Base-by-base conservation (phyloP, 2,797 vertebrate species). In the Phalloptychus januarius region DNA sequence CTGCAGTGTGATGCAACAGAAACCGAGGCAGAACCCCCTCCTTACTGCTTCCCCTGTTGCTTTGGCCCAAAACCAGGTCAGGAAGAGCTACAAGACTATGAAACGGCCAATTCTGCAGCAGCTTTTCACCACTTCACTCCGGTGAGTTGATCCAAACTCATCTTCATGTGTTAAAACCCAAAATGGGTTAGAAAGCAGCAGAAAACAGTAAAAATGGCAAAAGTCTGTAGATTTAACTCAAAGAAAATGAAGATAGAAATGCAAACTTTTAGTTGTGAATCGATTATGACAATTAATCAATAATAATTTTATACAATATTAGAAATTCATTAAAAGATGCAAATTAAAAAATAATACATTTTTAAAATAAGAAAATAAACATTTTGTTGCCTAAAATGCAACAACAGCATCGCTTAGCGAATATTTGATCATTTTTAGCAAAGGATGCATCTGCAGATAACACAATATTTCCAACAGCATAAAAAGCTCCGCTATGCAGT, bases 1-100 rank as follows among this genome's bases (percentile, higher is more conserved):
- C 92, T 86, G 91, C 91, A 85, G 78, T 90, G 89, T 89, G 89
- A 94, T 86, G 92, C 90, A 83, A 94, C 90, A 79, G 91, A 6
- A 88, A 93, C 92, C 78, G 74, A 82, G 80, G 46, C 92, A 88
- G 78, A 93, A 40, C 15, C 38, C 67, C 83, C 82, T 81, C 81
- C 89, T 56, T 65, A 12, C 63, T 20, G n/a, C 63, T 11, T 67
- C 63, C 63, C 36, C 20, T 50, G 76, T 56, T 40, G 76, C 73
- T 74, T 71, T 78, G 85, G 88, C 73, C 0, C 1, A 23, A 78
- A 69, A 85, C 86, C 83, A 79, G 45, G 61, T 52, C 75, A 48
- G 78, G 65, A 75, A 88, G 81, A 28, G 46, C 50, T 77, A 75
- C 72, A 63, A 72, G 48, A 74, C 79, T 82, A 81, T 65, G 79